Conservation (phyloP, 2,113 vertebrate genomes). For the Redunca redunca region DNA sequence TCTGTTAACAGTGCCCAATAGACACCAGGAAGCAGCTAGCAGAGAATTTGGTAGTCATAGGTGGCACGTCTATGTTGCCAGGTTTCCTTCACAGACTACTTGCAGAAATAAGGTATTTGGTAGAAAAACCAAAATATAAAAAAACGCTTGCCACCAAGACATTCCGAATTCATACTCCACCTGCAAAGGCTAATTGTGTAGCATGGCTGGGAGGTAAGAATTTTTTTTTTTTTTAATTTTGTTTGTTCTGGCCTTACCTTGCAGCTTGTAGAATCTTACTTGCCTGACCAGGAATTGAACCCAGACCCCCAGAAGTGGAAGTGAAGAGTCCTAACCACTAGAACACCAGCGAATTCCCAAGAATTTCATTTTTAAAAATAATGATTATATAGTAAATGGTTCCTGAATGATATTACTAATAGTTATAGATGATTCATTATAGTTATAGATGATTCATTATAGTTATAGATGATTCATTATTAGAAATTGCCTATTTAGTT, state of each 20-base stretch:
- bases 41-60: slow-evolving; percentile 95
- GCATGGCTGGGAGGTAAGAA: slow-evolving; percentile 96
- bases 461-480: not conserved
- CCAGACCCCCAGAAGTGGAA: not conserved
- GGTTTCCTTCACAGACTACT: slow-evolving; percentile 95
- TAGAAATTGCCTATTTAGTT: not conserved
- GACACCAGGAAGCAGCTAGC: slow-evolving; percentile 95
- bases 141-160: slow-evolving; percentile 89
- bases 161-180: slow-evolving; percentile 93
- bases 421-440: not conserved
- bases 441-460: not conserved
- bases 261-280: not conserved
- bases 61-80: slow-evolving; percentile 95
- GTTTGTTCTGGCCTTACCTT: not conserved
- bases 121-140: slow-evolving; percentile 95
- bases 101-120: slow-evolving; percentile 93
- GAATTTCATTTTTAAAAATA: slow-evolving; percentile 43
- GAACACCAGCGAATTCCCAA: not conserved
- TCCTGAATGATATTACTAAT: slow-evolving; percentile 1
- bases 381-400: not conserved
- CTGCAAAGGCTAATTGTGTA: slow-evolving; percentile 96
- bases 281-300: not conserved
- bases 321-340: not conserved
- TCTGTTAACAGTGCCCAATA: slow-evolving; percentile 89
- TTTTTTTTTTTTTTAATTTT: not conserved